phyloP scores from a whole-genome alignment of 2,113 vertebrate genomes.

The Gnathonemus longibarbis region DNA sequence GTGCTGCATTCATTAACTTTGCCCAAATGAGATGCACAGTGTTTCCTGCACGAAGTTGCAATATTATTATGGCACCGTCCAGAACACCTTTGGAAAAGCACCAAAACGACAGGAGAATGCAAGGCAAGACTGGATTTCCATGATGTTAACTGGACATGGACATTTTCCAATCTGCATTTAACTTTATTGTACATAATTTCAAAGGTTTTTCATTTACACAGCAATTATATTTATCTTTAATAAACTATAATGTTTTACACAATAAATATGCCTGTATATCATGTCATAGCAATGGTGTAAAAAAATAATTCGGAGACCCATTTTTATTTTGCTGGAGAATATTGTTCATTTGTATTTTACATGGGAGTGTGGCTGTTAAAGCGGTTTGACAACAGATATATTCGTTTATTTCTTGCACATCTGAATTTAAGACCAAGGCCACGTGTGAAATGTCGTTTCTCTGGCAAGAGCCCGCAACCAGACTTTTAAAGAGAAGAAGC shows the following conservation, averaged over 20 bases:
- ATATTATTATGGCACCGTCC: background rate
- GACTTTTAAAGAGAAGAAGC: background rate
- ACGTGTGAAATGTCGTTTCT: slow-evolving; percentile 16
- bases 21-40: background rate
- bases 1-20: background rate
- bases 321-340: slow-evolving; percentile 40
- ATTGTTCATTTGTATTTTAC: slow-evolving; percentile 41
- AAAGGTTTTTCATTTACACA: slow-evolving; percentile 17
- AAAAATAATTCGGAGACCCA: slow-evolving; percentile 45
- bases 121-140: background rate
- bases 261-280: slow-evolving; percentile 28
- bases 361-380: slow-evolving; percentile 4
- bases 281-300: slow-evolving; percentile 41
- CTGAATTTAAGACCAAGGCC: slow-evolving; percentile 17
- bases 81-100: background rate
- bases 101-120: background rate
- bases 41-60: background rate
- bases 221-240: background rate
- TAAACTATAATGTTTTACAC: slow-evolving; percentile 36
- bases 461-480: slow-evolving; percentile 13
- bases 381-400: slow-evolving; percentile 7
- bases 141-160: slow-evolving; percentile 9
- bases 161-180: slow-evolving; percentile 14
- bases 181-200: slow-evolving; percentile 50
- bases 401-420: background rate